Percentiles rank a stretch among this genome's conserved stretches.
Conservation (phyloP, 2,113 vertebrate genomes). For the Candoia aspera region DNA sequence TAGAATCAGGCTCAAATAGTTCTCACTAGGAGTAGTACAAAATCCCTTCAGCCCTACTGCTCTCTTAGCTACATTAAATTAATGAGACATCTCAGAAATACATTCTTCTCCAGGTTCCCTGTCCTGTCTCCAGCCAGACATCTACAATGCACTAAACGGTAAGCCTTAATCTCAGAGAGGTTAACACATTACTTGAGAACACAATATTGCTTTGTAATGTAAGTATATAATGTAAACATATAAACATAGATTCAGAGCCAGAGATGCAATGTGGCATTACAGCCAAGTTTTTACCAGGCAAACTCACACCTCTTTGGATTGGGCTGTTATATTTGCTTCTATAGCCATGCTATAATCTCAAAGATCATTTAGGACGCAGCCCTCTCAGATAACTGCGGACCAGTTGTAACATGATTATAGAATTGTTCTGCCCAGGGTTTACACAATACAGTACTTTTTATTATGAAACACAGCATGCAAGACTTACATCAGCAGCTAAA, state of each 20-base stretch:
- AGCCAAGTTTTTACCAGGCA: not conserved
- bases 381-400: not conserved
- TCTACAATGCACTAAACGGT: conserved; percentile 63
- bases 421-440: too few relatives aligned
- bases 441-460: too few relatives aligned
- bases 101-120: conserved; percentile 44
- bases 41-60: conserved; percentile 64
- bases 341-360: not conserved
- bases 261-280: conserved; percentile 35
- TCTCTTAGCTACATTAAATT: conserved; percentile 64
- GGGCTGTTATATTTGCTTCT: too few relatives aligned
- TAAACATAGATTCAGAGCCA: not conserved
- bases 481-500: too few relatives aligned
- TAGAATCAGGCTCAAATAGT: conserved; percentile 49
- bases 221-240: conserved; percentile 49
- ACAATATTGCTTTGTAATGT: conserved; percentile 48
- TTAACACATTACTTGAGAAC: conserved; percentile 32
- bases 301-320: not conserved
- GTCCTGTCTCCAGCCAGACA: conserved; percentile 56
- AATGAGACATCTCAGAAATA: conserved; percentile 62
- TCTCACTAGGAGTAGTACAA: conserved; percentile 57
- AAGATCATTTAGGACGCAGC: conserved; percentile 13
- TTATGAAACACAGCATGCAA: too few relatives aligned
- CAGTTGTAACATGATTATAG: too few relatives aligned
- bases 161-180: conserved; percentile 51